Base-by-base conservation (phyloP, 2,113 vertebrate genomes). In the Microcebus murinus region DNA sequence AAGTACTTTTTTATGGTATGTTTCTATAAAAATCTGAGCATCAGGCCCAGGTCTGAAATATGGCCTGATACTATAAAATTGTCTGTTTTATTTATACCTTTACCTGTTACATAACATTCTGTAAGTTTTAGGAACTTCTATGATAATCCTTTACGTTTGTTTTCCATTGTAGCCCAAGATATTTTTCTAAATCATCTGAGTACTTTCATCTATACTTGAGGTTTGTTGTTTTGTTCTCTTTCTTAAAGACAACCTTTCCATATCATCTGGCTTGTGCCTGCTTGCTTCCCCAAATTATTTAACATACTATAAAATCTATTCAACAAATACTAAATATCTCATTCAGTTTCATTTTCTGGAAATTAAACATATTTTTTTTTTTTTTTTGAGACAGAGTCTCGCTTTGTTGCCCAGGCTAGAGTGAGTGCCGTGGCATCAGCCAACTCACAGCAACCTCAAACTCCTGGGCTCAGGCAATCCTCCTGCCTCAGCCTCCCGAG, bases 21-120 rank as follows among this genome's bases (percentile, higher is more conserved):
- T 95, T 92, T 92, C 95, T 96, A 79, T 90, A 88, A 96, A 94
- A 96, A 90, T 52, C 71, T 96, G 95, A 93, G 93, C 90, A 63
- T 86, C 17, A 61, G 91, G 79, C 87, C 92, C 92, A 94, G 79
- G 50, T 83, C 36, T 96, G 94, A 96, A 95, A 89, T 84, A 93
- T 39, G 36, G 91, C 36, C 85, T n/a, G 21, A 94, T 77, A 67
- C n/a, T 71, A 87, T 91, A 96, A 94, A 94, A 80, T 42, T 85
- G 76, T 57, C 90, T 94, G n/a, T 88, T 90, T 91, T 91, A 94
- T 83, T 93, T 88, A 85, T 95, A 92, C 80, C 59, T 96, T 71
- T 86, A 87, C 42, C 45, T 27, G 90, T 80, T 95, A 93, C 74
- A 96, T 23, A 84, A 85, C 87, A 68, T 61, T 88, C 42, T 65